Evolutionary conservation across 2,888 invertebrate species (phyloP).

Genomic region (Monochamus alternatus): DNA sequence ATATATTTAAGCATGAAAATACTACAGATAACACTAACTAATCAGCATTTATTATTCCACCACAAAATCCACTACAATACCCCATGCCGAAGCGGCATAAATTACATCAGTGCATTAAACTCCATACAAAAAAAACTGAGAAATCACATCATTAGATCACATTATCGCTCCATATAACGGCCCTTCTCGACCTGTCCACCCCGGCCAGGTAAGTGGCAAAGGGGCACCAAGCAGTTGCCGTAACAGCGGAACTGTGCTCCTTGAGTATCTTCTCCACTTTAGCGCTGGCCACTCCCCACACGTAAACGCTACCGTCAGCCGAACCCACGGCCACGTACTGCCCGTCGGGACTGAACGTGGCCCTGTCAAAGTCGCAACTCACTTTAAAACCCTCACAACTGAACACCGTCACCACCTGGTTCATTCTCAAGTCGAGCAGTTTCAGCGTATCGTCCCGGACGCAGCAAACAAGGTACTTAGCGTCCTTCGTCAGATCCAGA

Average conservation of each 20-base stretch:
- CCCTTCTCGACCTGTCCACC: constrained; percentile 87
- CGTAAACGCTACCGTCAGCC: constrained; percentile 90
- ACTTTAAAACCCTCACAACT: constrained; percentile 97
- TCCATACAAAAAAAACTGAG: constrained; percentile 11
- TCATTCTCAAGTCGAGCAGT: constrained; percentile 95
- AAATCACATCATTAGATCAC: constrained; percentile 15
- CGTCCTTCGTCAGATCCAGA: constrained; percentile 93
- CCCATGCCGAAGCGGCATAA: constrained; percentile 7
- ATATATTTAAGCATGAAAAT: no score
- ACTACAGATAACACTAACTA: no score
- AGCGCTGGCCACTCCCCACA: constrained; percentile 90
- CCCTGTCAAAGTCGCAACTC: constrained; percentile 94
- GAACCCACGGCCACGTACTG: constrained; percentile 93
- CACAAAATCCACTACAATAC: constrained; percentile 7
- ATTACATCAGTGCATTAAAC: constrained; percentile 4
- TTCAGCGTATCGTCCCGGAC: constrained; percentile 96
- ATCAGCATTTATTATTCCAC: not conserved
- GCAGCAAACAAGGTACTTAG: constrained; percentile 91
- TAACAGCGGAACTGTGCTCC: constrained; percentile 87
- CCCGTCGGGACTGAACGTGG: constrained; percentile 93
- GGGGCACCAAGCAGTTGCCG: constrained; percentile 92
- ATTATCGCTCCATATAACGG: constrained; percentile 79
- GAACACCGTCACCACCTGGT: constrained; percentile 89
- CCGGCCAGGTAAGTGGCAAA: constrained; percentile 86
- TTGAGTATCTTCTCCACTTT: constrained; percentile 85